Base-by-base conservation (phyloP, 2,797 vertebrate species). In the Hyperoplus lanceolatus region DNA sequence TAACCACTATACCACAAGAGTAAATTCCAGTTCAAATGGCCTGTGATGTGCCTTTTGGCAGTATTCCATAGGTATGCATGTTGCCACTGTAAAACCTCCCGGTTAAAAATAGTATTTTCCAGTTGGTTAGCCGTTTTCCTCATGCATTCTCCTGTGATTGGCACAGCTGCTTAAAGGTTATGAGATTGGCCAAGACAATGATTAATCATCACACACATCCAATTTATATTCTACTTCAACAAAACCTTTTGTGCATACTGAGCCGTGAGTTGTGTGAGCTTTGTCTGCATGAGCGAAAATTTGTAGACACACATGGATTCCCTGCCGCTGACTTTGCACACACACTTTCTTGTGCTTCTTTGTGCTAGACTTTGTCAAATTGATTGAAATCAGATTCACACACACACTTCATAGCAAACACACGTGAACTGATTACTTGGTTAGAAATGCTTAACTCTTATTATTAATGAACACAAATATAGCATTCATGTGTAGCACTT, bases 171-270 rank as follows among this genome's bases (percentile, higher is more conserved):
- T 71, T 72, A 72, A 77, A 80, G 72, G 71, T 73, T 75, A 77
- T 70, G 71, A 68, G 69, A 80, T 63, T 16, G 15, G 58, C 81
- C 48, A 62, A 75, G 69, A 80, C 55, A 58, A 62, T 61, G 74
- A 82, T 86, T 80, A 86, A 82, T 85, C 73, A 64, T 80, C 70
- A 54, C 56, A 62, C 39, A 75, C 48, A 59, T 82, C 64, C 62
- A 54, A 72, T 87, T 77, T 84, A 73, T 75, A 82, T 80, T 78
- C 54, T 49, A 61, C 46, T 75, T 83, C 42, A 73, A 18, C 79
- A 53, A 12, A 64, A 45, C 48, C 10, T 45, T 83, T 74, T 81
- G 71, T 83, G 62, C 79, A 79, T 51, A 72, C 45, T 6, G 36
- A 59, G 53, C 56, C 63, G 41, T n/a, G 29, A 62, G 51, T 15